Percentiles rank a stretch among this genome's conserved stretches.
phyloP scores from a whole-genome alignment of 2,797 vertebrate genomes.

The Serranus cabrilla region DNA sequence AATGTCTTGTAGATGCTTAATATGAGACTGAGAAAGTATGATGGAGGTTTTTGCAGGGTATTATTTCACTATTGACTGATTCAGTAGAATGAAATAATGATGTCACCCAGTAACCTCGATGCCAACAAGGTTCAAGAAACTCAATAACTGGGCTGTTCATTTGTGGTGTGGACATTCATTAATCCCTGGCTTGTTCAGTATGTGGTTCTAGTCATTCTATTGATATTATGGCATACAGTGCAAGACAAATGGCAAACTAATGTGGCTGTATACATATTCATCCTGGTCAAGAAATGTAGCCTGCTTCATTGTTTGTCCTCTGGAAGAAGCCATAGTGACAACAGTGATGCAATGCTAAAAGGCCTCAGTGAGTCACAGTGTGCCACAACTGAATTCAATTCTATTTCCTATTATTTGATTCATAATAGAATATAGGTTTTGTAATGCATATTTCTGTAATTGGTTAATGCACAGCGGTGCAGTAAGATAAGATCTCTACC shows the following conservation, averaged over 20 bases:
- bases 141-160: not conserved
- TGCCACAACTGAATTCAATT: too few species aligned
- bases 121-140: not conserved
- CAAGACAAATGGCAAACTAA: not conserved
- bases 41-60: not conserved
- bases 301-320: not conserved
- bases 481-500: too few species aligned
- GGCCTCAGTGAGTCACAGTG: constrained; percentile 24
- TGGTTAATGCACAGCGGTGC: too few species aligned
- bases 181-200: not conserved
- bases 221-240: not conserved
- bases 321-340: not conserved
- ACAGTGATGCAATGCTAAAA: constrained; percentile 3
- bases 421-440: too few species aligned
- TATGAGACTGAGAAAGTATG: not conserved
- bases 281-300: not conserved
- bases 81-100: not conserved
- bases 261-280: not conserved
- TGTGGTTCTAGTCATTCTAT: not conserved
- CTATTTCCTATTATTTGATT: too few species aligned
- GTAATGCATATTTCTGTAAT: too few species aligned
- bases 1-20: not conserved
- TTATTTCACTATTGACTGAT: constrained; percentile 2
- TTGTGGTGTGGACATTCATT: not conserved
- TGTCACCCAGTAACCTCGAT: constrained; percentile 1